Evolutionary conservation across 1,140 invertebrate species (phyloP), one percentile per base, ranked within the genome.

Genomic region (Sesamia nonagrioides): DNA sequence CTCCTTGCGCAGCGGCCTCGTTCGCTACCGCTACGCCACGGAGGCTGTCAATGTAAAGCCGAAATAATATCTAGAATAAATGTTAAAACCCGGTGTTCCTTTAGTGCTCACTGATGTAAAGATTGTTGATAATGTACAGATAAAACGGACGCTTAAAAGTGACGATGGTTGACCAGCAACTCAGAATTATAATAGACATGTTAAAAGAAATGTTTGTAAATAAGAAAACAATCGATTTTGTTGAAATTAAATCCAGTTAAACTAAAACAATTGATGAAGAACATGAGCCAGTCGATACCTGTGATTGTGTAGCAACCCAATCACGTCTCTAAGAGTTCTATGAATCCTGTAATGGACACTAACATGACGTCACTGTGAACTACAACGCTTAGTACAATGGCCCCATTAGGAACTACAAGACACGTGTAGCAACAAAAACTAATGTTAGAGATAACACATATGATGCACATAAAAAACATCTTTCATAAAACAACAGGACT

Each of bases 11-110:
- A n/a, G n/a, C n/a, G n/a, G n/a, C n/a, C n/a, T n/a, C n/a, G n/a
- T n/a, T n/a, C n/a, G n/a, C n/a, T n/a, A n/a, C n/a, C n/a, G n/a
- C n/a, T n/a, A n/a, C n/a, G n/a, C n/a, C n/a, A n/a, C n/a, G n/a
- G n/a, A n/a, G n/a, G n/a, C n/a, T n/a, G n/a, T n/a, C n/a, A n/a
- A n/a, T 60, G n/a, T 48, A 48, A 63, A 45, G 35, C 42, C 56
- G 63, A 63, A 75, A 61, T 63, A 50, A 37, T 61, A 48, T 60
- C 56, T 75, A 75, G 72, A 50, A 7, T 6, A 54, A 71, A 58
- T 15, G 21, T 15, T 60, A 60, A 33, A 50, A n/a, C 56, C 27
- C 56, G 56, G 33, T 60, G 56, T 37, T 45, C 37, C 8, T 1
- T 5, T 33, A 33, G 21, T 21, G 33, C 54, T 9, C 7, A 54